Evolutionary conservation across 2,888 invertebrate species (phyloP), one percentile per base, ranked within the genome.

Genomic region (Pollenia angustigena): DNA sequence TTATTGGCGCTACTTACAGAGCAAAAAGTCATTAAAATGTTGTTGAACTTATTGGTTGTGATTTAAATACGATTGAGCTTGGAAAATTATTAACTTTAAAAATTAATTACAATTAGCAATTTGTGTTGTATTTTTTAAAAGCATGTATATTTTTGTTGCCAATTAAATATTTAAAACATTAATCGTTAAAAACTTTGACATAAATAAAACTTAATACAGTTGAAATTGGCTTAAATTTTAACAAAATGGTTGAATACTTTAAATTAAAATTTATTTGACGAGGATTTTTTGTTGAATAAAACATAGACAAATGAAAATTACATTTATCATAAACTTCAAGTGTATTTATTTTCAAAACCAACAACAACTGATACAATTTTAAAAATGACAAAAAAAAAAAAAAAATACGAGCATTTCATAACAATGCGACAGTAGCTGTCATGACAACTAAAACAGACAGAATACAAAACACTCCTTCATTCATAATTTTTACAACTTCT

Each of bases 11-110:
- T 23, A 23, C 18, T 23, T 23, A 23, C 1, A 23, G 2, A 23
- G 23, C 23, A 23, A 23, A 23, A 23, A 23, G 2, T 23, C 23
- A 23, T 23, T 23, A 23, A 23, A 23, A 23, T 23, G 1, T 23
- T 23, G 23, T 23, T 23, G 2, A 32, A 6, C 0, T 32, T 32
- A 32, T 84, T 72, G 83, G 72, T 50, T 66, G 72, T 44, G 78
- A 84, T 79, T 84, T 84, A 32, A 79, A 74, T 44, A 79, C 50
- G 78, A 50, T 79, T 79, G 66, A 52, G 52, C 66, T 84, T 79
- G 46, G 50, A 72, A 84, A 79, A 79, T 72, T 74, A 79, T 84
- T 72, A 78, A 72, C 66, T 84, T 72, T 50, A 23, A 79, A 71
- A 62, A 54, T 71, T 23, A 23, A 4, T 71, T 44, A 54, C 12